Percentiles rank a stretch among this genome's conserved stretches.
These are phyloP conservation scores for Anoura caudifer DNA, from an alignment of 2,113 vertebrate genomes.

Conservation along the genomic window DNA sequence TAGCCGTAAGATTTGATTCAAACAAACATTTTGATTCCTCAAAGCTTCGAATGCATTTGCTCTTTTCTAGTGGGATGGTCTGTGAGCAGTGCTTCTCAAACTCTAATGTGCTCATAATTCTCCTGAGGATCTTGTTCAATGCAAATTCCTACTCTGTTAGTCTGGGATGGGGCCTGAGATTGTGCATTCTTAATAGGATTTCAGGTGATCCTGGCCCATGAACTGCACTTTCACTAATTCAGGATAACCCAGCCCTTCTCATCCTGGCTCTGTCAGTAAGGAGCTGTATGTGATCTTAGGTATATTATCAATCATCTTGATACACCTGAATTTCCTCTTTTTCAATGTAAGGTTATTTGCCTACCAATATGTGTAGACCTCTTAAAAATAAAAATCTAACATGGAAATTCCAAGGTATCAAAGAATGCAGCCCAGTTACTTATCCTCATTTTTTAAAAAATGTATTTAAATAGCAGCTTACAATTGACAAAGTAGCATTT, in stretches of 20 bases:
- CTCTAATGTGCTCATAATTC: background rate
- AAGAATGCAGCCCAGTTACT: background rate
- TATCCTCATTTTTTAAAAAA: background rate
- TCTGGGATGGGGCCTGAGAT: background rate
- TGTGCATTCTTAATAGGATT: background rate
- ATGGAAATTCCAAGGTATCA: background rate
- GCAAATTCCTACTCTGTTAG: background rate
- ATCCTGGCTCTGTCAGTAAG: background rate
- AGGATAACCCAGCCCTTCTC: background rate
- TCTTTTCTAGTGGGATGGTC: background rate
- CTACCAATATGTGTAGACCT: background rate
- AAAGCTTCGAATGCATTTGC: background rate
- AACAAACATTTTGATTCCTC: background rate
- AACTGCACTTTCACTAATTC: background rate
- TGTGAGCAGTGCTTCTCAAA: background rate
- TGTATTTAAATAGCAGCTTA: background rate
- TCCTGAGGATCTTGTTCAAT: background rate
- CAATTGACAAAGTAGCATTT: background rate
- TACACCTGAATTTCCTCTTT: background rate
- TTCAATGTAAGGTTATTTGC: background rate
- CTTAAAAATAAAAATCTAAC: background rate
- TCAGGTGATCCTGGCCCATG: background rate
- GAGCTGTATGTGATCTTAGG: background rate
- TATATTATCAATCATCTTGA: background rate
- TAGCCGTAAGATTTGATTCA: background rate